Percentiles rank a stretch among this genome's conserved stretches.
Evolutionary conservation across 2,797 vertebrate genomes (phyloP).

Genomic region (Alosa sapidissima): DNA sequence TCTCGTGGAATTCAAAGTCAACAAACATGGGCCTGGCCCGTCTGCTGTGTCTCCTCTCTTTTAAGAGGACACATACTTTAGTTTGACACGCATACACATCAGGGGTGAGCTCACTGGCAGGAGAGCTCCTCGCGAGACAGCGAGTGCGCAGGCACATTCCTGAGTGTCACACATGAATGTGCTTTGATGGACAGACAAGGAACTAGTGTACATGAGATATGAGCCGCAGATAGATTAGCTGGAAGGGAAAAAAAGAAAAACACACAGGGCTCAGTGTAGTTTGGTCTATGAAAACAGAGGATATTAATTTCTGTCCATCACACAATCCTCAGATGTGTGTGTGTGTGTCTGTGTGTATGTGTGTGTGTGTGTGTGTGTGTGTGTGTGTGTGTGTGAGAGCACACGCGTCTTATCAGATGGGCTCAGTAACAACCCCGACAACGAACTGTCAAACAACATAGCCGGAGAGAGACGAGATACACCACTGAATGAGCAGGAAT

Average conservation of each 20-base stretch:
- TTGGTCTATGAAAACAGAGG: background rate
- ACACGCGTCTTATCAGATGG: background rate
- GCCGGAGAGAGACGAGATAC: background rate
- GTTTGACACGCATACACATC: background rate
- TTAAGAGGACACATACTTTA: background rate
- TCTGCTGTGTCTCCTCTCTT: background rate
- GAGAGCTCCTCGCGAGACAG: background rate
- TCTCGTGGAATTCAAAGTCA: background rate
- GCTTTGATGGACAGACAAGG: background rate
- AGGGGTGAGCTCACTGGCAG: background rate
- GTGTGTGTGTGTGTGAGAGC: background rate
- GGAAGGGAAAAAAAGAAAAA: background rate
- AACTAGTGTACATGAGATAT: background rate
- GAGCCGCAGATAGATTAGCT: background rate
- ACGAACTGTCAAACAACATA: conserved; percentile 11
- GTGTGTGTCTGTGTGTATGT: background rate
- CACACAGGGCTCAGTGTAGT: background rate
- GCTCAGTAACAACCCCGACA: conserved; percentile 6
- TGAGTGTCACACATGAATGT: background rate
- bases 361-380: background rate
- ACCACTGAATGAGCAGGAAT: background rate
- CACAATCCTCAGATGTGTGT: background rate
- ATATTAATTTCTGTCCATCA: conserved; percentile 10
- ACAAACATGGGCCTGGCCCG: background rate
- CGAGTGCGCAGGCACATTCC: background rate